These are phyloP conservation scores for Orthosia cruda DNA, from an alignment of 2,888 invertebrate genomes.

Conservation along the genomic window DNA sequence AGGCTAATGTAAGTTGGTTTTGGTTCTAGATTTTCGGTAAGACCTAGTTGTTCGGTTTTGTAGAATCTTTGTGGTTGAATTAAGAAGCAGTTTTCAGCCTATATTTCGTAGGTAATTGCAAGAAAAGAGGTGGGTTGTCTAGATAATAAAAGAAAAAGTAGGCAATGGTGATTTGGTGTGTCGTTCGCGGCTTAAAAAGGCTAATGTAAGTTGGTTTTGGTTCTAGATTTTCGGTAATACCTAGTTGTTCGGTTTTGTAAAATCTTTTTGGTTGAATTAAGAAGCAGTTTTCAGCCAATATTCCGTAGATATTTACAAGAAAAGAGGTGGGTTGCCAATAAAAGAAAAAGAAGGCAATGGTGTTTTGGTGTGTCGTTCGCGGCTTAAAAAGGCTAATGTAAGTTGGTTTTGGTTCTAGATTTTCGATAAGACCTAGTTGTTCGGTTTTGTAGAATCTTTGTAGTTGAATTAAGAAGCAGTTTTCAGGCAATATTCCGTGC, in stretches of 20 bases:
- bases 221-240: slow-evolving; percentile 15
- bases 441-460: not conserved
- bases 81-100: too few species aligned
- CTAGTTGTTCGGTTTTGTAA: not conserved
- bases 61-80: not conserved
- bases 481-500: too few species aligned
- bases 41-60: not conserved
- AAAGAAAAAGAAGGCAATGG: too few species aligned
- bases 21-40: slow-evolving; percentile 22
- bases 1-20: slow-evolving; percentile 68
- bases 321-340: not conserved
- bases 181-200: slow-evolving; percentile 71
- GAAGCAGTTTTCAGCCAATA: too few species aligned
- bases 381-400: slow-evolving; percentile 73
- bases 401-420: slow-evolving; percentile 49
- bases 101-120: too few species aligned
- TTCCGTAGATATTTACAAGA: not conserved
- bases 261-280: not conserved
- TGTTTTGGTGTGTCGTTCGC: slow-evolving; percentile 68
- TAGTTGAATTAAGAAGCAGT: not conserved
- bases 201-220: slow-evolving; percentile 66
- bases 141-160: too few species aligned
- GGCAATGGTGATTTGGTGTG: slow-evolving; percentile 52
- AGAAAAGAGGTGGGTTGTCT: not conserved
- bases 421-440: slow-evolving; percentile 8